These are phyloP conservation scores for Phrixothrix hirtus DNA, from an alignment of 2,888 invertebrate genomes.

Conservation along the genomic window DNA sequence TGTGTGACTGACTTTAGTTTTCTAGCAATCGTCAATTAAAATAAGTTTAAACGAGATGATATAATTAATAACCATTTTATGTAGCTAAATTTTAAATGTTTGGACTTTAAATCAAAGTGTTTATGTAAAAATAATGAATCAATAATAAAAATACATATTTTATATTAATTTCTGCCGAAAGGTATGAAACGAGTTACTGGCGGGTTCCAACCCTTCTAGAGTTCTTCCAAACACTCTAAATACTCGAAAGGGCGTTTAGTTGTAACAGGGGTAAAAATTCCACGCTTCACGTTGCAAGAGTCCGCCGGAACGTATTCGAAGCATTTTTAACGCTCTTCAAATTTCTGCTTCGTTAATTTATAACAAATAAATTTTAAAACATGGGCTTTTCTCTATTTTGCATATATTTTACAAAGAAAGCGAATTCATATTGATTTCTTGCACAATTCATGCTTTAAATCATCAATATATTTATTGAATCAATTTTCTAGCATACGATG, in stretches of 20 bases:
- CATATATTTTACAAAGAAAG: conserved; percentile 19
- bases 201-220: conserved; percentile 25
- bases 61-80: no score
- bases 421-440: conserved; percentile 14
- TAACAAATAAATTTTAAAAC: conserved; percentile 30
- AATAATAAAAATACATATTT: no score
- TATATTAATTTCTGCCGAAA: conserved; percentile 1
- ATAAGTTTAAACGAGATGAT: no score
- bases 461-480: no score
- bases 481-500: no score
- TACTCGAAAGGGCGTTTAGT: conserved; percentile 27
- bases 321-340: conserved; percentile 32
- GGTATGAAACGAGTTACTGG: conserved; percentile 14
- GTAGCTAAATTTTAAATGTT: no score
- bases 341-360: conserved; percentile 32
- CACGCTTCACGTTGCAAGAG: conserved; percentile 25
- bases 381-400: conserved; percentile 13
- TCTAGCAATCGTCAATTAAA: no score
- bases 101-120: no score
- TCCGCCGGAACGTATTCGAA: conserved; percentile 29
- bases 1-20: no score
- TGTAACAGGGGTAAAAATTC: conserved; percentile 29
- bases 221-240: conserved; percentile 29
- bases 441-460: conserved; percentile 11
- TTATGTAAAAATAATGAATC: no score